A percentile compares a stretch with the other conserved stretches of the same genome.
Evolutionary conservation across 2,113 vertebrate genomes (phyloP).

Genomic region (Geococcyx californianus): DNA sequence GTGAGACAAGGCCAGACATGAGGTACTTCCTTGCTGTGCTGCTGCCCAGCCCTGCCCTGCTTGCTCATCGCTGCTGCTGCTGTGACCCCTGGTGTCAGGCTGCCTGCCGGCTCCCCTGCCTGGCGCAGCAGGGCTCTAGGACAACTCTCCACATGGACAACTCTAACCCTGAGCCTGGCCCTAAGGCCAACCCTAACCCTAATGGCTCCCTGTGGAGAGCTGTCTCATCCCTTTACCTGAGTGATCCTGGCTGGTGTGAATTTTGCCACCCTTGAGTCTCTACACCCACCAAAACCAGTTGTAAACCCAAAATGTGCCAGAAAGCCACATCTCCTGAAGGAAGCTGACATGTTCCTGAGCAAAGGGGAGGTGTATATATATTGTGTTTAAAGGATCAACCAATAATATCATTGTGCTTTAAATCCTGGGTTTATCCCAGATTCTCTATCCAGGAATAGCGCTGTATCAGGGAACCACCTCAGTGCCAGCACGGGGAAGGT

Average conservation of each 20-base stretch:
- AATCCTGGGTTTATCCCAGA: background rate
- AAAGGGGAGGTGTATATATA: background rate
- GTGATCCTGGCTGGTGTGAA: background rate
- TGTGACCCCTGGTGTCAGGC: fast-evolving
- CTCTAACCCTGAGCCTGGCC: no score
- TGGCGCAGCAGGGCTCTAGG: background rate
- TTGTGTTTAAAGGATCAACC: no score
- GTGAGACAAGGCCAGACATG: background rate
- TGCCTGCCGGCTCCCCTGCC: background rate
- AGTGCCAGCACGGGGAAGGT: fast-evolving
- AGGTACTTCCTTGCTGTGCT: background rate
- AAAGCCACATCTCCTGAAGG: background rate
- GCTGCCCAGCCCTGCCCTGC: constrained; percentile 6
- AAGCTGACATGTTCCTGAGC: background rate
- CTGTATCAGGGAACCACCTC: background rate
- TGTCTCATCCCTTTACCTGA: background rate
- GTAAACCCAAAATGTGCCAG: fast-evolving
- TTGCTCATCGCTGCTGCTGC: background rate
- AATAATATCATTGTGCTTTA: background rate
- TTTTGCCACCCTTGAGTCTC: background rate
- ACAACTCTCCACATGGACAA: no score
- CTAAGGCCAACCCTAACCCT: no score
- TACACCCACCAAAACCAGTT: background rate
- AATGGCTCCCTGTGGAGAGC: no score
- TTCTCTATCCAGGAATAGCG: background rate